Evolutionary conservation across 2,888 invertebrate species (phyloP).

Genomic region (Itoplectis maculator): DNA sequence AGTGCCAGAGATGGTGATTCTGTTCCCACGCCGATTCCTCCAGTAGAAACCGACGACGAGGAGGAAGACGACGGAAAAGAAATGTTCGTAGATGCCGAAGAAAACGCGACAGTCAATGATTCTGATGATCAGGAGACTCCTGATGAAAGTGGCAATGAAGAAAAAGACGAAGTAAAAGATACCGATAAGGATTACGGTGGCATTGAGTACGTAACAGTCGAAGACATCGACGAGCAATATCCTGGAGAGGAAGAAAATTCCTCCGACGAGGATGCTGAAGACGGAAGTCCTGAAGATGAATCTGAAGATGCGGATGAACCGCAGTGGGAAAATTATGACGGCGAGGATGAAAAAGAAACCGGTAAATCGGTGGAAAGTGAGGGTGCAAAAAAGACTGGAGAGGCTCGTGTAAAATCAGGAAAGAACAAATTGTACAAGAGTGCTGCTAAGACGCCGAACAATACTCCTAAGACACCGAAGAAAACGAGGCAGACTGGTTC

Average conservation of each 20-base stretch:
- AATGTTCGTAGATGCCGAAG: constrained; percentile 28
- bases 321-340: neutral
- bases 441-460: neutral
- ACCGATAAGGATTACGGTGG: constrained; percentile 39
- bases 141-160: neutral
- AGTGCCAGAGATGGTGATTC: neutral
- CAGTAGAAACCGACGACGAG: constrained; percentile 43
- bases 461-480: neutral
- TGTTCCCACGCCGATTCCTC: constrained; percentile 35
- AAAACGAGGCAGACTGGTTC: neutral
- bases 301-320: constrained; percentile 2
- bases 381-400: constrained; percentile 7
- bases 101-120: neutral
- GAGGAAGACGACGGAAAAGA: constrained; percentile 46
- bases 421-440: constrained; percentile 32
- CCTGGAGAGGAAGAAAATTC: constrained; percentile 30
- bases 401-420: constrained; percentile 36
- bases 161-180: constrained; percentile 15
- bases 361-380: constrained; percentile 1
- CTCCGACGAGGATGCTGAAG: constrained; percentile 3
- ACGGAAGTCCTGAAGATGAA: constrained; percentile 27
- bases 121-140: neutral
- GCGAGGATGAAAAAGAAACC: neutral
- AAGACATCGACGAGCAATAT: constrained; percentile 25
- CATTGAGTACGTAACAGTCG: constrained; percentile 48